phyloP scores from a whole-genome alignment of 2,888 invertebrate genomes.

The Lepeophtheirus nordmannii region DNA sequence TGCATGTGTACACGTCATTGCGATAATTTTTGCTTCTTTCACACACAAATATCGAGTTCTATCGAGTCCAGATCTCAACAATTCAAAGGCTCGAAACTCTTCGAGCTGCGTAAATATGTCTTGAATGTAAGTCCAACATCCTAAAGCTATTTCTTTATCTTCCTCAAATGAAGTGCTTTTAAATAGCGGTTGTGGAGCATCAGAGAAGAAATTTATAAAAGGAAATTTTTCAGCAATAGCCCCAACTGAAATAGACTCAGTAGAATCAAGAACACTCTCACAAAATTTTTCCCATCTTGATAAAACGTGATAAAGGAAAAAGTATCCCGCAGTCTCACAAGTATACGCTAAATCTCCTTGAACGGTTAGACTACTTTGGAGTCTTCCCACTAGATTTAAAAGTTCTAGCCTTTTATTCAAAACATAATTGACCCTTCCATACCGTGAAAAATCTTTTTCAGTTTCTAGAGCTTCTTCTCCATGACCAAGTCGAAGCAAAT shows the following conservation, averaged over 20 bases:
- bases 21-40: constrained; percentile 97
- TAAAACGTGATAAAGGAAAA: constrained; percentile 81
- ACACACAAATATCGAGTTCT: constrained; percentile 89
- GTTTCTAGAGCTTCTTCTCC: constrained; percentile 97
- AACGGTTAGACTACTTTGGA: constrained; percentile 71
- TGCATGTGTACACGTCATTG: constrained; percentile 99
- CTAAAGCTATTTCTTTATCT: constrained; percentile 72
- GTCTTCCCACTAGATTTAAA: constrained; percentile 64
- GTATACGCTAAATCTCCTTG: constrained; percentile 83
- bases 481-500: constrained; percentile 91
- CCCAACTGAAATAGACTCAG: background rate
- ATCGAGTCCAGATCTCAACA: constrained; percentile 84
- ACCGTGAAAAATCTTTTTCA: constrained; percentile 95
- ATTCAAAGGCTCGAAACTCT: constrained; percentile 94
- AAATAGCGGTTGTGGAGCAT: constrained; percentile 84
- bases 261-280: constrained; percentile 36
- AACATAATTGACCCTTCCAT: constrained; percentile 96
- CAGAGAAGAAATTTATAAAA: constrained; percentile 78
- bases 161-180: constrained; percentile 57
- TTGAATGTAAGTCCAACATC: constrained; percentile 79
- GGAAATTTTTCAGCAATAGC: constrained; percentile 49
- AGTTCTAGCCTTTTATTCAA: constrained; percentile 79
- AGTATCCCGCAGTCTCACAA: constrained; percentile 96
- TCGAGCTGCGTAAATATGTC: constrained; percentile 92
- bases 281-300: constrained; percentile 84